Conservation (phyloP, 2,888 invertebrate genomes). For the Philereme vetulata region DNA sequence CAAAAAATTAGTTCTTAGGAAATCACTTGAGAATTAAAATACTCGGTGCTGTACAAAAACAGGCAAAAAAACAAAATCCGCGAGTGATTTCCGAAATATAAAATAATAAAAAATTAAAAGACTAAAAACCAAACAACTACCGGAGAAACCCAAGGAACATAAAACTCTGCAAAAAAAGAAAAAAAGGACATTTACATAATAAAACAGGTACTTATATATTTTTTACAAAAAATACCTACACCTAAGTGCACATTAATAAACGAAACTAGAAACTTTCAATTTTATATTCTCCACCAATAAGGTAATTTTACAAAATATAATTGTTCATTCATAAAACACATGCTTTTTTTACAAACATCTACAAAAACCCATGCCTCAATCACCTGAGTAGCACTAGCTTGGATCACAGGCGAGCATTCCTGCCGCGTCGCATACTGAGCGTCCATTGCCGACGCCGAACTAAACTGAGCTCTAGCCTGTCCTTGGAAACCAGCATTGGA, state of each 20-base stretch:
- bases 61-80: conserved; percentile 37
- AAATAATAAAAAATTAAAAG: conserved; percentile 44
- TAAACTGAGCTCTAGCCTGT: conserved; percentile 48
- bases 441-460: conserved; percentile 38
- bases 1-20: conserved; percentile 63
- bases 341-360: conserved; percentile 38
- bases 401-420: conserved; percentile 56
- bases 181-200: conserved; percentile 48
- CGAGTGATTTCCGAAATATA: conserved; percentile 53
- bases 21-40: conserved; percentile 52
- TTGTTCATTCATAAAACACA: conserved; percentile 30
- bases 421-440: conserved; percentile 44
- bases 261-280: neutral
- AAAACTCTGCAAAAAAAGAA: conserved; percentile 71
- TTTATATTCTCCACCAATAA: neutral
- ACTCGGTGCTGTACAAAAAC: too few species aligned
- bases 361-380: conserved; percentile 33
- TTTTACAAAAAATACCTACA: conserved; percentile 2
- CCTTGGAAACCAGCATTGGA: conserved; percentile 20
- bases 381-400: conserved; percentile 54
- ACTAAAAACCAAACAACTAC: conserved; percentile 72
- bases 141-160: conserved; percentile 76
- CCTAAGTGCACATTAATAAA: conserved; percentile 3
- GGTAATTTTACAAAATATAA: conserved; percentile 7
- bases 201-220: conserved; percentile 4